Conservation (phyloP, 2,888 invertebrate genomes). For the Sesia bembeciformis region DNA sequence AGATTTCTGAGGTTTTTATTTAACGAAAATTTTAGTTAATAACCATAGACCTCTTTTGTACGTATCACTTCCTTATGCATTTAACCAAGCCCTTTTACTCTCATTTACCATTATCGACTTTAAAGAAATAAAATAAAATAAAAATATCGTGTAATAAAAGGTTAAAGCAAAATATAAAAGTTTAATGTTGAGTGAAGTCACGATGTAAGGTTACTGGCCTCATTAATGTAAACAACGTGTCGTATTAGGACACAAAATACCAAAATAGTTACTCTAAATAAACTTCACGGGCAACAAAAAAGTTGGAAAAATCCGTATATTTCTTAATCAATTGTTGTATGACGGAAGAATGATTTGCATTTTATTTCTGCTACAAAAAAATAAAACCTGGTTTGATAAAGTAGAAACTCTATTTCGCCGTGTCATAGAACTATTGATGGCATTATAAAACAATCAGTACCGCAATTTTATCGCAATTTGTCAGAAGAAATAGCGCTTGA, state of each 20-base stretch:
- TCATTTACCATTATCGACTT: not conserved
- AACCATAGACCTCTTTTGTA: too few species aligned
- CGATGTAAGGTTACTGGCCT: slow-evolving; percentile 31
- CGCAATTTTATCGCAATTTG: slow-evolving; percentile 25
- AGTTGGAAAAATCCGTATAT: not conserved
- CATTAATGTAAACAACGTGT: slow-evolving; percentile 31
- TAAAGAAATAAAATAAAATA: not conserved
- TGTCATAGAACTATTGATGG: slow-evolving; percentile 13
- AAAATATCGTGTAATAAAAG: not conserved
- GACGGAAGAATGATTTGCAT: too few species aligned
- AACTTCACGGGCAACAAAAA: slow-evolving; percentile 5
- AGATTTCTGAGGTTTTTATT: too few species aligned
- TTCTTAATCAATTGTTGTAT: too few species aligned
- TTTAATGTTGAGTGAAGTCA: slow-evolving; percentile 2
- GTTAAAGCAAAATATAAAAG: not conserved
- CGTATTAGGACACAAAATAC: slow-evolving; percentile 28
- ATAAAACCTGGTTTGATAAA: too few species aligned
- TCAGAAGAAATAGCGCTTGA: slow-evolving; percentile 1
- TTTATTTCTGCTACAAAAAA: too few species aligned
- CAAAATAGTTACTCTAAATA: slow-evolving; percentile 29
- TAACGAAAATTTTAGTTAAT: too few species aligned
- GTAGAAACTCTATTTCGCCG: too few species aligned
- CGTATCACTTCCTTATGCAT: not conserved
- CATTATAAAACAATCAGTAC: slow-evolving; percentile 17
- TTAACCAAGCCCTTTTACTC: not conserved